A percentile compares a stretch with the other conserved stretches of the same genome.
Conservation (phyloP, 1,140 invertebrate genomes). For the Centruroides sculpturatus region DNA sequence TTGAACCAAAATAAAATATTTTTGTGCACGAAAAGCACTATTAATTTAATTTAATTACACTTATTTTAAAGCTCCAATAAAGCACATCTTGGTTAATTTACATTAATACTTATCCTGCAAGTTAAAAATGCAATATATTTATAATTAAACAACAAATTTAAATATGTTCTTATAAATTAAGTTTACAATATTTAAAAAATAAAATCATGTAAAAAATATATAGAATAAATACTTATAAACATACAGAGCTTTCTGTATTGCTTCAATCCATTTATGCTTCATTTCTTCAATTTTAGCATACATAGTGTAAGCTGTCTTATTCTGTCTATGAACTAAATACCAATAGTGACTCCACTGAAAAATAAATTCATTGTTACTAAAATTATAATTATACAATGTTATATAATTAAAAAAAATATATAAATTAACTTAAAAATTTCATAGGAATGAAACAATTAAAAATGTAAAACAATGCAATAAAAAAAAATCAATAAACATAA, state of each 20-base stretch:
- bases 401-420: background rate
- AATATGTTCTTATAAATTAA: too few species aligned
- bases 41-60: too few species aligned
- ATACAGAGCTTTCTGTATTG: slow-evolving; percentile 79
- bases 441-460: background rate
- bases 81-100: too few species aligned
- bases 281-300: slow-evolving; percentile 76
- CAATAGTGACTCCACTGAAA: slow-evolving; percentile 64
- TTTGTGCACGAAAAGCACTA: too few species aligned
- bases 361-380: background rate
- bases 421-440: background rate
- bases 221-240: slow-evolving; percentile 22
- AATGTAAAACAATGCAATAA: too few species aligned
- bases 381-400: background rate
- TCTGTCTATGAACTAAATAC: slow-evolving; percentile 64
- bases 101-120: too few species aligned
- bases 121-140: too few species aligned
- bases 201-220: background rate
- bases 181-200: too few species aligned
- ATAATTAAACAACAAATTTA: too few species aligned
- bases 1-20: too few species aligned
- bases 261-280: slow-evolving; percentile 80
- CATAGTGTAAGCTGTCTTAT: slow-evolving; percentile 70
- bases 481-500: too few species aligned
- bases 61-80: too few species aligned